phyloP scores from a whole-genome alignment of 2,888 invertebrate species.

The Anaspis maculata region DNA sequence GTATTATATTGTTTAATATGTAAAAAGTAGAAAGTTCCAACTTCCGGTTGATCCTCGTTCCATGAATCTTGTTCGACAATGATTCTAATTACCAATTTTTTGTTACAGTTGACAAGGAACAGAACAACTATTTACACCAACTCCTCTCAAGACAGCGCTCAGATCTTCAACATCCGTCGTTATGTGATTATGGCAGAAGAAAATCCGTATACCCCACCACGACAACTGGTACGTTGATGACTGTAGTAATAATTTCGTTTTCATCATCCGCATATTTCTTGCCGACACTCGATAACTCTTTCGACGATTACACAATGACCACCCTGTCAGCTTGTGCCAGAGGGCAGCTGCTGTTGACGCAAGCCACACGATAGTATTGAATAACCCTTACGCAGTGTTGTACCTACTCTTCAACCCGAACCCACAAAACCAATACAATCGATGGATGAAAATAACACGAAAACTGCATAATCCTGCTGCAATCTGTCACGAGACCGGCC shows the following conservation, averaged over 20 bases:
- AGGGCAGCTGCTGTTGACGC: constrained; percentile 8
- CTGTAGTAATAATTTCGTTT: no score
- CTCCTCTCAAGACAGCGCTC: constrained; percentile 34
- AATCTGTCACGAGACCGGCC: no score
- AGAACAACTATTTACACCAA: constrained; percentile 46
- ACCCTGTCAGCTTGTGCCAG: constrained; percentile 2
- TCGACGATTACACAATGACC: constrained; percentile 1
- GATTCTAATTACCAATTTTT: no score
- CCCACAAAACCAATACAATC: no score
- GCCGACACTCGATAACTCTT: no score
- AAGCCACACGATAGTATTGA: constrained; percentile 13
- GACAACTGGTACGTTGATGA: constrained; percentile 48
- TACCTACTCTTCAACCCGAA: no score
- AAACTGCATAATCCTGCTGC: constrained; percentile 27
- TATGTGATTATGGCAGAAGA: constrained; percentile 40
- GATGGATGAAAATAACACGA: constrained; percentile 20
- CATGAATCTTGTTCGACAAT: no score
- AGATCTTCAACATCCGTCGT: constrained; percentile 30
- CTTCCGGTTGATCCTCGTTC: no score
- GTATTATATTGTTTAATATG: no score
- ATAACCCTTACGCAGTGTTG: constrained; percentile 14
- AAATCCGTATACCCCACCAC: constrained; percentile 58
- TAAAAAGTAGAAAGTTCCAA: no score
- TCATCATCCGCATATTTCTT: no score
- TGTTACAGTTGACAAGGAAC: constrained; percentile 58